These are phyloP conservation scores for Eufriesea mexicana DNA, from an alignment of 1,140 invertebrate species.

Conservation along the genomic window DNA sequence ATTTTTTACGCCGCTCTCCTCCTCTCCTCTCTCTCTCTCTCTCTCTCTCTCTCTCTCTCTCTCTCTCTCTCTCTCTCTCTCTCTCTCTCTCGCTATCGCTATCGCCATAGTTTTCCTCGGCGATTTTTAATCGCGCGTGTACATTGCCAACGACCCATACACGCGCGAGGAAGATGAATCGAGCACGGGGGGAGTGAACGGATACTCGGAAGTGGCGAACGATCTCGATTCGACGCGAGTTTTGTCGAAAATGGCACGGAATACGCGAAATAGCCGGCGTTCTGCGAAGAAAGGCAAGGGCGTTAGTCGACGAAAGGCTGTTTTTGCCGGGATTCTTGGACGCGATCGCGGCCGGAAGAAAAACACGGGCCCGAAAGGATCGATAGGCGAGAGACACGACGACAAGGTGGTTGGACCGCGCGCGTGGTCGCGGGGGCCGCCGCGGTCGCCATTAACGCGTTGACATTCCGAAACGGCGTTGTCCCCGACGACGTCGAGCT, in stretches of 20 bases:
- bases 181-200: no score
- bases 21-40: no score
- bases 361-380: not conserved
- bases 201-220: no score
- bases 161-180: no score
- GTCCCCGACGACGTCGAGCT: not conserved
- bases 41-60: no score
- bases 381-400: not conserved
- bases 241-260: not conserved
- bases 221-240: no score
- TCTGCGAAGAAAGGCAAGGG: not conserved
- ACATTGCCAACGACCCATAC: no score
- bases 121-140: no score
- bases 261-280: not conserved
- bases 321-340: not conserved
- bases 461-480: slow-evolving; percentile 1
- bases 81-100: no score
- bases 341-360: slow-evolving; percentile 6
- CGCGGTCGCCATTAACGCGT: slow-evolving; percentile 25
- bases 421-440: not conserved
- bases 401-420: not conserved
- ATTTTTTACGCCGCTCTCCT: not conserved
- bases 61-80: not conserved
- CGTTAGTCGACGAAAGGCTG: not conserved
- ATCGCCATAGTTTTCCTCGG: no score